Evolutionary conservation across 2,797 vertebrate genomes (phyloP).

Genomic region (Esox masquinongy): DNA sequence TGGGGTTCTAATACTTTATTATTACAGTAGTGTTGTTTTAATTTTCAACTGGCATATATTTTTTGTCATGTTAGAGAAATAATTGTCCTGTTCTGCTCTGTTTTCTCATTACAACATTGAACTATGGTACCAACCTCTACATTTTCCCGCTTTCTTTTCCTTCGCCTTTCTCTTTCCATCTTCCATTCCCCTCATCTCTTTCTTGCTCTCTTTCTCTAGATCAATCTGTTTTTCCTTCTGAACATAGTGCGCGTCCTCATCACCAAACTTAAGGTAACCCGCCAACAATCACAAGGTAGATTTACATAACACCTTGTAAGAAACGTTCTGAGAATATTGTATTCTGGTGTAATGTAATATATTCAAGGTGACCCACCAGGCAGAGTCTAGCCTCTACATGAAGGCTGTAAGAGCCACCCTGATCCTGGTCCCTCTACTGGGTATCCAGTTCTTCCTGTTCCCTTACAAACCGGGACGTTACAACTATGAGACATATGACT

Average conservation of each 20-base stretch:
- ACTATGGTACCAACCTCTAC: not conserved
- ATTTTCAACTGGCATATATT: too few relatives aligned
- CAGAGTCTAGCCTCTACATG: slow-evolving; percentile 97
- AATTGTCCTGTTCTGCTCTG: too few relatives aligned
- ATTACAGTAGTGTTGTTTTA: too few relatives aligned
- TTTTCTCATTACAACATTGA: too few relatives aligned
- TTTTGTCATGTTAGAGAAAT: too few relatives aligned
- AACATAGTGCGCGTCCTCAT: slow-evolving; percentile 97
- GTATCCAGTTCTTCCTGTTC: slow-evolving; percentile 91
- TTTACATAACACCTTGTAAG: not conserved
- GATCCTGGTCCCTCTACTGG: slow-evolving; percentile 93
- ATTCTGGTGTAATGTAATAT: not conserved
- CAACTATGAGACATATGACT: slow-evolving; percentile 84
- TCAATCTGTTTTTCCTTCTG: slow-evolving; percentile 95
- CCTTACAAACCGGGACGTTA: slow-evolving; percentile 86
- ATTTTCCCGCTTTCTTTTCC: not conserved
- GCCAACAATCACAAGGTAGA: slow-evolving; percentile 64
- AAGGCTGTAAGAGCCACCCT: slow-evolving; percentile 93
- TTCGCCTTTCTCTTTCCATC: not conserved
- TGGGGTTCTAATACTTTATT: too few relatives aligned
- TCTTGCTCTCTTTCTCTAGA: slow-evolving; percentile 68
- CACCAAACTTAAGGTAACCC: slow-evolving; percentile 94
- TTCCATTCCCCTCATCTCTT: not conserved
- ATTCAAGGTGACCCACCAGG: slow-evolving; percentile 88
- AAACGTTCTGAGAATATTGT: not conserved